A percentile compares a stretch with the other conserved stretches of the same genome.
These are phyloP conservation scores for Gallinago undulata DNA, from an alignment of 2,113 vertebrate species.

Conservation along the genomic window DNA sequence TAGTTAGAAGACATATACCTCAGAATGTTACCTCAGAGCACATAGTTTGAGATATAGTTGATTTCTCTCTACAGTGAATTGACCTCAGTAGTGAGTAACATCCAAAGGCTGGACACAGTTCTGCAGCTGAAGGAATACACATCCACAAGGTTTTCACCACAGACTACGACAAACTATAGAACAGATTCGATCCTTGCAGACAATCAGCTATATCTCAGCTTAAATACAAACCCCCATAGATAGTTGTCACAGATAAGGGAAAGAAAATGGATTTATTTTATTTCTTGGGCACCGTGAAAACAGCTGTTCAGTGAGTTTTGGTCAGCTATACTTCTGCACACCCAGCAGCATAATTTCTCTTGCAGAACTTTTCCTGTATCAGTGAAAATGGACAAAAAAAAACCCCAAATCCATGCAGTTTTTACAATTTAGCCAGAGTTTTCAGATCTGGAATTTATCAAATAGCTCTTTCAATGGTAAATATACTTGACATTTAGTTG, in stretches of 20 bases:
- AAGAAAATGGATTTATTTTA: background rate
- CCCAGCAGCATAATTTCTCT: background rate
- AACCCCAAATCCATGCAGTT: background rate
- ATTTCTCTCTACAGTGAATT: background rate
- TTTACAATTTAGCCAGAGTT: background rate
- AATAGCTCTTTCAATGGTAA: background rate
- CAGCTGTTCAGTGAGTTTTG: background rate
- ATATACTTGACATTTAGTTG: conserved; percentile 36
- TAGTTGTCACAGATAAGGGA: background rate
- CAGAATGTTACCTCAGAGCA: background rate
- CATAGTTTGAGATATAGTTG: background rate
- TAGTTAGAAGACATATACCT: background rate
- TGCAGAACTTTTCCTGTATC: background rate
- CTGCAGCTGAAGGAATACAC: background rate
- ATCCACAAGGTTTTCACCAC: background rate
- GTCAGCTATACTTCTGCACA: background rate
- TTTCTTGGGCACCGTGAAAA: background rate
- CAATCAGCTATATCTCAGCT: background rate
- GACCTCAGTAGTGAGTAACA: background rate
- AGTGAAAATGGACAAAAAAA: background rate
- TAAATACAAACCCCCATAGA: background rate
- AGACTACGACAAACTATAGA: background rate
- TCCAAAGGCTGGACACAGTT: background rate
- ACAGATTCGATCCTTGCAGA: background rate
- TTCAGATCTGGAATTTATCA: conserved; percentile 33